These are phyloP conservation scores for Ceratosolen fusciceps DNA, from an alignment of 1,140 invertebrate species.

Conservation along the genomic window DNA sequence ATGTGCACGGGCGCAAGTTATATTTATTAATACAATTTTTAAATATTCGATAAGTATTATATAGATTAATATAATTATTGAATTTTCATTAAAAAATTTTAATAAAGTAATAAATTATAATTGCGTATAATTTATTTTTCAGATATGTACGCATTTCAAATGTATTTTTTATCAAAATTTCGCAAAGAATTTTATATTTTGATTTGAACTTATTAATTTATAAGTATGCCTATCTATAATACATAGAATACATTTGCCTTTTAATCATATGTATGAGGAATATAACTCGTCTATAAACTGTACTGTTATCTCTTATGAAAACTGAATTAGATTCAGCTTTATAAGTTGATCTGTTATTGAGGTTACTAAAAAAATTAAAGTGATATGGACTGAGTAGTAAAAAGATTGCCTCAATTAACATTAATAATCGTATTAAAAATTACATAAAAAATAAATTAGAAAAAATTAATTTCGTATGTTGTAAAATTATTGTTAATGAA, in stretches of 20 bases:
- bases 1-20: no score
- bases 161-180: constrained; percentile 7
- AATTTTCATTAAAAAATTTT: not conserved
- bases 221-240: constrained; percentile 17
- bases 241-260: not conserved
- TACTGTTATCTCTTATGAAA: constrained; percentile 39
- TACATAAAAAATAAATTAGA: constrained; percentile 45
- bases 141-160: not conserved
- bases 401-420: constrained; percentile 48
- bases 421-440: constrained; percentile 51
- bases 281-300: constrained; percentile 46
- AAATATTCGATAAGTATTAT: not conserved
- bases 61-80: not conserved
- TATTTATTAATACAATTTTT: not conserved
- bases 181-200: constrained; percentile 35
- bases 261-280: constrained; percentile 31
- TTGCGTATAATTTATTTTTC: constrained; percentile 5
- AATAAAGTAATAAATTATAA: not conserved
- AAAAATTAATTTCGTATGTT: constrained; percentile 49
- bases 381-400: constrained; percentile 29
- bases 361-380: constrained; percentile 5
- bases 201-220: constrained; percentile 41
- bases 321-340: constrained; percentile 29
- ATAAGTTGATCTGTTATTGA: constrained; percentile 28
- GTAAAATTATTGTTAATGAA: constrained; percentile 51